Base-by-base conservation (phyloP, 2,797 vertebrate genomes). In the Sebastes variabilis region DNA sequence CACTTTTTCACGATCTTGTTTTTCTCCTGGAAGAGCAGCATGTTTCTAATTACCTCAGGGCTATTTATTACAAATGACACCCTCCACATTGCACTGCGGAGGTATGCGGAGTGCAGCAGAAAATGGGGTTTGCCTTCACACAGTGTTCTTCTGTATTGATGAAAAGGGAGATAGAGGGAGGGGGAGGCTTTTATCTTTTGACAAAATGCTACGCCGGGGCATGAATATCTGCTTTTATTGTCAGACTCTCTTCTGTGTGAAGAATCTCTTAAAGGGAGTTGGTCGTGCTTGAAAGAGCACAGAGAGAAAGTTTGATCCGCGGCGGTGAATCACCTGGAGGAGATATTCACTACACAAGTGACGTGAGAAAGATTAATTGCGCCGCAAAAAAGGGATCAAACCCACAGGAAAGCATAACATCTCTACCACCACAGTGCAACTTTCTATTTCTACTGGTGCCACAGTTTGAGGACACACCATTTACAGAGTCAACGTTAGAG, bases 1-100 rank as follows among this genome's bases (percentile, higher is more conserved):
- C 86, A 82, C 90, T 94, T 92, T 89, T 90, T 88, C 90, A 88
- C 77, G 55, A 88, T 92, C 89, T 86, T 91, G 82, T 92, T 91
- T 88, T 92, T 83, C 88, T 89, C 88, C 86, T 84, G 84, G 89
- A 94, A 92, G 90, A 94, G 90, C 80, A 81, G 88, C 80, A 55
- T 90, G 88, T 95, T 94, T 94, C 87, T 94, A 95, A 96, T 96
- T 95, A 95, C 89, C 89, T 91, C 93, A 86, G 89, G 92, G 93
- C 93, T 89, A 93, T 95, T 94, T 91, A 93, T 96, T 96, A 94
- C 90, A 85, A 81, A 87, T 88, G 89, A 94, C 92, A 91, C 89
- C 83, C 62, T 91, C 70, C 87, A 90, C 88, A 90, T 91, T 92
- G 88, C 87, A 72, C 81, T 52, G 77, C 81, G 32, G 81, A 88